Conservation (phyloP, 2,888 invertebrate species). For the Norana najaformis region DNA sequence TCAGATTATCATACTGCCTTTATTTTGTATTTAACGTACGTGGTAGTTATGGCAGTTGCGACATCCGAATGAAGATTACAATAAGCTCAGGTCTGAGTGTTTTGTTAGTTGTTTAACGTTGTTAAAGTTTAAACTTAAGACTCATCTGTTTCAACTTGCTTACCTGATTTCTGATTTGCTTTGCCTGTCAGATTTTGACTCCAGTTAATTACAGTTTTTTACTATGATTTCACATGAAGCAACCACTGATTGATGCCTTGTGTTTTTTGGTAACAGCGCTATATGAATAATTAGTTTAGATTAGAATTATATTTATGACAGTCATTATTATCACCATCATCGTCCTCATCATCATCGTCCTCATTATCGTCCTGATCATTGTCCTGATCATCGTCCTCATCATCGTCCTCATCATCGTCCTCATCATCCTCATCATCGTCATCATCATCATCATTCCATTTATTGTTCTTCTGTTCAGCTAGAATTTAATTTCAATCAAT, state of each 20-base stretch:
- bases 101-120: not conserved
- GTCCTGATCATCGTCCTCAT: not conserved
- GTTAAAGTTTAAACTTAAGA: not conserved
- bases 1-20: not conserved
- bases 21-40: not conserved
- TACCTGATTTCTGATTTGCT: not conserved
- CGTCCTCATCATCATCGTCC: not conserved
- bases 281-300: not conserved
- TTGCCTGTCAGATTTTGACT: not conserved
- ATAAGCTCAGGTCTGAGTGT: not conserved
- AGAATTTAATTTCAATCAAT: not conserved
- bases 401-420: not conserved
- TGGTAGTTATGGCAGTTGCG: not conserved
- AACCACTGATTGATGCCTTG: not conserved
- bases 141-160: not conserved
- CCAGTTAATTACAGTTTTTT: not conserved
- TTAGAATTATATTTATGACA: not conserved
- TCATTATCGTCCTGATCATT: not conserved
- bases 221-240: not conserved
- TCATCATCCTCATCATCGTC: not conserved
- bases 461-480: not conserved
- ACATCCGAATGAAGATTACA: not conserved
- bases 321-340: not conserved
- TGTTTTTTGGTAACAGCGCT: not conserved
- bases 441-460: not conserved